Conservation (phyloP, 2,113 vertebrate species). For the Amphiprion percula region DNA sequence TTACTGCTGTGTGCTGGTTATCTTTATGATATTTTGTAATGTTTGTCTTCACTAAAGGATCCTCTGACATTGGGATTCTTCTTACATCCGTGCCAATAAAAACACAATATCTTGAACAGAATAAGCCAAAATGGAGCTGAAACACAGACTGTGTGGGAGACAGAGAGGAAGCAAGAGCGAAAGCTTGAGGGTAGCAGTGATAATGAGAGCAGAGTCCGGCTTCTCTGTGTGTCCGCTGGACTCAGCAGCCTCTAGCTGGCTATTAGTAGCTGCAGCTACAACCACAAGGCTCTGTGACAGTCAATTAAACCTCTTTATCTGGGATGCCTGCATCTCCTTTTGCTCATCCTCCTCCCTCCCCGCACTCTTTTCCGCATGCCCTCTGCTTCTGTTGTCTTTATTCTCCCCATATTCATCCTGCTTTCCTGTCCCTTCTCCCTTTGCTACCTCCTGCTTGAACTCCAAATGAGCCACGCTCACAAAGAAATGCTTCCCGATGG, state of each 20-base stretch:
- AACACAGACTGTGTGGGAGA: conserved; percentile 32
- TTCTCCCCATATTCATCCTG: conserved; percentile 30
- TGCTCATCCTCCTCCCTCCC: conserved; percentile 8
- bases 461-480: conserved; percentile 40
- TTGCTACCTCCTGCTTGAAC: conserved; percentile 63
- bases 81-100: conserved; percentile 2
- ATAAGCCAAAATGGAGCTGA: conserved; percentile 35
- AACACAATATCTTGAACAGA: conserved; percentile 17
- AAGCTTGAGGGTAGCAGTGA: conserved; percentile 58
- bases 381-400: conserved; percentile 49
- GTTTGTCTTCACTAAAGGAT: conserved; percentile 33
- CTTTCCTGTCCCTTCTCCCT: conserved; percentile 20
- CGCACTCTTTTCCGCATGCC: conserved; percentile 32
- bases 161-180: conserved; percentile 41
- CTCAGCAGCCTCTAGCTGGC: conserved; percentile 68
- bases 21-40: conserved; percentile 14
- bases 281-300: conserved; percentile 73
- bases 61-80: conserved; percentile 23
- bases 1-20: not conserved
- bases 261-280: conserved; percentile 71
- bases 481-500: conserved; percentile 27
- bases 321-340: conserved; percentile 55
- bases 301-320: conserved; percentile 81
- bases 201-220: conserved; percentile 73
- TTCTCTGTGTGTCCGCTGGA: conserved; percentile 54